Evolutionary conservation across 2,113 vertebrate genomes (phyloP), one percentile per base, ranked within the genome.

Genomic region (Hiodon tergisus): DNA sequence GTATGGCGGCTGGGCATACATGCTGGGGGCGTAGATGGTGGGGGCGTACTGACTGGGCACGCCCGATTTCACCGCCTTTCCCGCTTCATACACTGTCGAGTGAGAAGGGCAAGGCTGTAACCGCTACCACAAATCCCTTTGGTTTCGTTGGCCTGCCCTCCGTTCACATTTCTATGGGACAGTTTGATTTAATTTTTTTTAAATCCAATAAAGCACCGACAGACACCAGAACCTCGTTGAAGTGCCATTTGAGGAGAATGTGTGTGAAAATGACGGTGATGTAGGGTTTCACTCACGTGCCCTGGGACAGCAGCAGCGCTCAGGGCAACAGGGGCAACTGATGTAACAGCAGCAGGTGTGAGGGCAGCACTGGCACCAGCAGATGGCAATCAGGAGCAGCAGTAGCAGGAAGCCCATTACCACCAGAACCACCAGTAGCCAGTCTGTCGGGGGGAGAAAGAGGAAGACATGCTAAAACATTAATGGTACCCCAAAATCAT

Each of bases 351-450:
- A 96, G 84, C 95, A 96, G 11, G 93, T 95, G 67, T 96, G 95
- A 1, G 95, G 95, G 77, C 95, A 96, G 78, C 95, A 96, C 86
- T 97, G 95, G 54, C 95, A 97, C 94, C 95, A 97, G 84, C 95
- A 97, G 86, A 97, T 93, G 58, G 91, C 89, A 0, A 96, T 88
- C 69, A 96, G 84, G 11, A 95, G 81, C 78, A 96, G 71, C 71
- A 96, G 10, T 17, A 96, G 76, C 57, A 95, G 74, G 77, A 82
- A 88, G 0, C 91, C 95, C 8, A 96, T 50, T 4, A 90, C 88
- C 73, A 97, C 92, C 76, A 96, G 67, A 0, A 93, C 82, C 14
- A 97, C 94, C 16, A 97, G 89, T 31, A 97, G 86, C 95, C 93
- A 95, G 81, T 96, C 95, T 97, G 90, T 4, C 31, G 31, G 31